phyloP scores from a whole-genome alignment of 1,140 invertebrate genomes.

The Drosophila parabipectinata region DNA sequence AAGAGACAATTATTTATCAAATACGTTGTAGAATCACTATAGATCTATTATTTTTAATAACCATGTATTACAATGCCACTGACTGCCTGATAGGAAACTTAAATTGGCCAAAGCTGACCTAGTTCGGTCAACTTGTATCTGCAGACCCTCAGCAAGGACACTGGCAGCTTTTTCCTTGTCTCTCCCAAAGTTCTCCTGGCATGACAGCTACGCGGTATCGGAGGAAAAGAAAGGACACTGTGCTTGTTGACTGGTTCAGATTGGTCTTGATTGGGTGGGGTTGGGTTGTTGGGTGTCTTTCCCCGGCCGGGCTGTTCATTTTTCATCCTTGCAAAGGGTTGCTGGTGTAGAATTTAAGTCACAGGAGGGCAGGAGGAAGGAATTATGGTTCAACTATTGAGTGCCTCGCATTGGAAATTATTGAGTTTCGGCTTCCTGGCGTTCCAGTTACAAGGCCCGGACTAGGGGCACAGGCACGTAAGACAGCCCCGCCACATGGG shows the following conservation, averaged over 20 bases:
- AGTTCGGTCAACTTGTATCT: conserved; percentile 50
- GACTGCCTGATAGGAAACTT: conserved; percentile 56
- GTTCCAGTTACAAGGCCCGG: conserved; percentile 19
- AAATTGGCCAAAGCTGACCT: conserved; percentile 70
- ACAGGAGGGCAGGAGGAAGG: background rate
- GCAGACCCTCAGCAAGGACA: conserved; percentile 45
- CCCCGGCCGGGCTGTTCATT: conserved; percentile 9
- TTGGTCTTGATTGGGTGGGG: conserved; percentile 30
- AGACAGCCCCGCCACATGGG: conserved; percentile 8
- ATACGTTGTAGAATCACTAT: background rate
- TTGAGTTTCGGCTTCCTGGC: conserved; percentile 22
- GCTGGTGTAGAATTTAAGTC: background rate
- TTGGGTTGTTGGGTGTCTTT: background rate
- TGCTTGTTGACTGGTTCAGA: conserved; percentile 15
- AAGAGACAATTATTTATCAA: background rate
- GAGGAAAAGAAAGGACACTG: conserved; percentile 23
- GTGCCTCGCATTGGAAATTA: conserved; percentile 22
- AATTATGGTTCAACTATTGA: conserved; percentile 30
- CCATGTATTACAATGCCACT: conserved; percentile 13
- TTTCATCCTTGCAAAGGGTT: conserved; percentile 31
- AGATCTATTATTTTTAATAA: conserved; percentile 2
- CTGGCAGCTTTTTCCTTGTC: conserved; percentile 24
- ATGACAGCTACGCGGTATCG: conserved; percentile 22
- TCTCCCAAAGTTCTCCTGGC: conserved; percentile 21
- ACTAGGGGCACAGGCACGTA: conserved; percentile 38